Conservation (phyloP, 23 tunicate species). For the Pegea sp. region DNA sequence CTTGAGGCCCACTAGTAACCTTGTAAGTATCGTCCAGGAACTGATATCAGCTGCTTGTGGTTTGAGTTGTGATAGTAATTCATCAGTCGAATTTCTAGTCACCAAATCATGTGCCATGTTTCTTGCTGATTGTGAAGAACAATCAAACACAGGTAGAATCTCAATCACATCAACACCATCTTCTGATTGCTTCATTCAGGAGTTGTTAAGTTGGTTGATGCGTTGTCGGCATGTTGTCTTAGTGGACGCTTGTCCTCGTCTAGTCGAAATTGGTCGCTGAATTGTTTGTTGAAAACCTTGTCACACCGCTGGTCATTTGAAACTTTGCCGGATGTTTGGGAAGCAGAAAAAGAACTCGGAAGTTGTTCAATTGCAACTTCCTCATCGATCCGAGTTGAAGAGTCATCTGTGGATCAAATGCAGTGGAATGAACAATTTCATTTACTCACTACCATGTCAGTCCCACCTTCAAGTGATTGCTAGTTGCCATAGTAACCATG, state of each 20-base stretch:
- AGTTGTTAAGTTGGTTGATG: slow-evolving; percentile 28
- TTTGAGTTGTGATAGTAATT: slow-evolving; percentile 7
- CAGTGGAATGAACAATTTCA: slow-evolving; percentile 29
- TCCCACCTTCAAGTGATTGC: background rate
- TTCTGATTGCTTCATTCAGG: slow-evolving; percentile 13
- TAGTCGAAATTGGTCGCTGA: slow-evolving; percentile 46
- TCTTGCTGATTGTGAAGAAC: slow-evolving; percentile 3
- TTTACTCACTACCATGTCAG: slow-evolving; percentile 41
- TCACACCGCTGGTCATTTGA: background rate
- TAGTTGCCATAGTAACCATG: background rate
- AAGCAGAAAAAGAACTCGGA: no score
- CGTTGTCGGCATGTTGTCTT: slow-evolving; percentile 64
- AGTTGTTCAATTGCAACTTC: no score
- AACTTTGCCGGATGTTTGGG: no score
- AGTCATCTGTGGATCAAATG: slow-evolving; percentile 9
- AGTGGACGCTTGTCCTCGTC: slow-evolving; percentile 16
- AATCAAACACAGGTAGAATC: background rate
- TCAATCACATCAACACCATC: background rate
- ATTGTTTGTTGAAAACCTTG: slow-evolving; percentile 23
- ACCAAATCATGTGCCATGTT: slow-evolving; percentile 38
- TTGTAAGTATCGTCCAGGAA: slow-evolving; percentile 22
- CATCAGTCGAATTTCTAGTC: slow-evolving; percentile 17
- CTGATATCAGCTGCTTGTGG: slow-evolving; percentile 37
- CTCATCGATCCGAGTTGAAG: slow-evolving; percentile 38
- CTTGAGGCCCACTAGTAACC: no score